Evolutionary conservation across 2,888 invertebrate species (phyloP), one percentile per base, ranked within the genome.

Genomic region (Falcaria lacertinaria): DNA sequence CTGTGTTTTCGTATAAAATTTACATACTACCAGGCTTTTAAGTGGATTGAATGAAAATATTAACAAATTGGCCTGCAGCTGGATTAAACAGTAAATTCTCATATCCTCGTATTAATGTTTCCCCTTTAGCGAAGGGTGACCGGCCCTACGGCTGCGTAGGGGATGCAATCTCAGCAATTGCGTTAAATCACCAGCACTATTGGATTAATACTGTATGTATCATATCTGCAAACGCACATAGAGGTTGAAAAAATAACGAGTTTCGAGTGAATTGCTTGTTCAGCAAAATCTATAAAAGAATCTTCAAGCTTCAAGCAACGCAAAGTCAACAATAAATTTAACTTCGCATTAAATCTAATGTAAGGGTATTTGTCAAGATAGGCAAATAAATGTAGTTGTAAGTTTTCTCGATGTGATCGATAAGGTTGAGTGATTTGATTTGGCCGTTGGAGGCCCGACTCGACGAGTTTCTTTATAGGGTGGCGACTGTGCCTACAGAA

Each of bases 71-170:
- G 84, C 87, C 81, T 79, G 80, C 73, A 84, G 84, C 79, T 73
- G 83, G 80, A 88, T 88, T 88, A 84, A 87, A 83, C 85, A 84
- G 87, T 89, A 88, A 88, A 89, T 88, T 88, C 85, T 89, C 88
- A 88, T 89, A 88, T 87, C 80, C 86, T 82, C 76, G 69, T 84
- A 86, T 88, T 88, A 86, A 74, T 75, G 73, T 78, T 80, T 81
- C 88, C 87, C 87, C 86, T 82, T 76, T 73, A 65, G 56, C 66
- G 71, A 74, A 82, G 88, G 87, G 86, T 80, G 82, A 74, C 72
- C 69, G 57, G 72, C 74, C 75, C 73, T 73, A 53, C 59, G 60
- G 61, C 64, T 61, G 68, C 57, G 57, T 57, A 74, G 82, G 87
- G 87, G 83, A 77, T 80, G 81, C 77, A 84, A 84, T 80, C 87